Evolutionary conservation across 2,797 vertebrate species (phyloP).

Genomic region (Labroides dimidiatus): DNA sequence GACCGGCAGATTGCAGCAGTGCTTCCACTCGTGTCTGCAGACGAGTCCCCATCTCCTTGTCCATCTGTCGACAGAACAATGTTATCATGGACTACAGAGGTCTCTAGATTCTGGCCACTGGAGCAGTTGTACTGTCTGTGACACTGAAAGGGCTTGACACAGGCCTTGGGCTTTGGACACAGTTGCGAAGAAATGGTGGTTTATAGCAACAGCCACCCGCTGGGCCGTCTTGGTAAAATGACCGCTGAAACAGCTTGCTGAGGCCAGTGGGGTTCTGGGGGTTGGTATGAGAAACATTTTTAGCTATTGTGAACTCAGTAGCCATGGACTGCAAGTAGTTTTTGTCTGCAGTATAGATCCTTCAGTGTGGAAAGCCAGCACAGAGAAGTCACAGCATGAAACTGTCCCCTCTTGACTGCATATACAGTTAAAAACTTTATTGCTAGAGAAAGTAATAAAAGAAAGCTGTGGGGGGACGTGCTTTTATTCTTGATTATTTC

Average conservation of each 20-base stretch:
- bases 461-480: constrained; percentile 64
- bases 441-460: constrained; percentile 75
- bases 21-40: constrained; percentile 51
- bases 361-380: constrained; percentile 26
- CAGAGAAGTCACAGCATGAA: constrained; percentile 43
- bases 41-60: constrained; percentile 55
- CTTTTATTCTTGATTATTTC: constrained; percentile 69
- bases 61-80: constrained; percentile 65
- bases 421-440: constrained; percentile 69
- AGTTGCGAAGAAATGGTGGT: constrained; percentile 57
- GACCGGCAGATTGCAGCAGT: constrained; percentile 44
- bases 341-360: constrained; percentile 53
- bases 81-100: constrained; percentile 65
- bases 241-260: constrained; percentile 60
- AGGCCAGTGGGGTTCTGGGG: constrained; percentile 49
- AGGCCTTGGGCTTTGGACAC: constrained; percentile 56
- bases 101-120: constrained; percentile 33
- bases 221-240: constrained; percentile 50
- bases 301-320: constrained; percentile 49
- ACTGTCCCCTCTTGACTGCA: constrained; percentile 51
- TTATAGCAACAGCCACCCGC: constrained; percentile 63
- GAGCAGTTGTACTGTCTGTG: constrained; percentile 42
- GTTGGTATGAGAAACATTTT: constrained; percentile 51
- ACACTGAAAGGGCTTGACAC: constrained; percentile 67
- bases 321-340: constrained; percentile 43